These are phyloP conservation scores for Ylistrum balloti DNA, from an alignment of 1,140 invertebrate species.

Conservation along the genomic window DNA sequence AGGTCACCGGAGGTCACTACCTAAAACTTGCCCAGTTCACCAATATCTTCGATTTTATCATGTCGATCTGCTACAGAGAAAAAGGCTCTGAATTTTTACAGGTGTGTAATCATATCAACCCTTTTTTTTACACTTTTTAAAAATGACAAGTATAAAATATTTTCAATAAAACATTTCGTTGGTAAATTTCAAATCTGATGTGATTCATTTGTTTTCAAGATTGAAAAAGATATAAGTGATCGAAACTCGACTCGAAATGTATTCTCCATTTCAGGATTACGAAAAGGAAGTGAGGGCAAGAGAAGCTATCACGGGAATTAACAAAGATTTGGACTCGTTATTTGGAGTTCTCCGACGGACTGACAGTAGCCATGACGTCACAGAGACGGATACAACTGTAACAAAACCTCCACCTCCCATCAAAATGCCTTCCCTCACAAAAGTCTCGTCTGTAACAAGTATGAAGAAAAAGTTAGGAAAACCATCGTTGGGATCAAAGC, in stretches of 20 bases:
- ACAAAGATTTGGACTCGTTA: conserved; percentile 65
- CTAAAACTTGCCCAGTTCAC: conserved; percentile 64
- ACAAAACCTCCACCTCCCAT: neutral
- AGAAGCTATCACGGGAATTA: conserved; percentile 55
- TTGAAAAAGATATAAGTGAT: no score
- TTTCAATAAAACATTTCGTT: no score
- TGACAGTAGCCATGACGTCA: conserved; percentile 45
- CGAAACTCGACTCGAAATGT: no score
- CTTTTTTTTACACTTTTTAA: no score
- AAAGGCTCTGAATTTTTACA: conserved; percentile 66
- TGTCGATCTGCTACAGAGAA: conserved; percentile 76
- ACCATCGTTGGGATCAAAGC: neutral
- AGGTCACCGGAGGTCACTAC: conserved; percentile 60
- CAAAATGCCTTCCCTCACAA: conserved; percentile 53
- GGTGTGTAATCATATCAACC: conserved; percentile 51
- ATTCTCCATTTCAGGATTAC: conserved; percentile 57
- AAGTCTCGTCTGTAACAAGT: conserved; percentile 46
- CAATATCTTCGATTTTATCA: conserved; percentile 73
- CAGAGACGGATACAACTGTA: conserved; percentile 1
- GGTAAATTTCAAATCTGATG: no score
- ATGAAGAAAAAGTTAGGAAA: conserved; percentile 47
- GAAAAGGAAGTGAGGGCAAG: conserved; percentile 65
- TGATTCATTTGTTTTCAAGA: no score
- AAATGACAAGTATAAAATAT: no score
- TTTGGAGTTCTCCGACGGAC: conserved; percentile 60